A percentile compares a stretch with the other conserved stretches of the same genome.
These are phyloP conservation scores for Cynopterus sphinx DNA, from an alignment of 2,797 vertebrate genomes.

Conservation along the genomic window DNA sequence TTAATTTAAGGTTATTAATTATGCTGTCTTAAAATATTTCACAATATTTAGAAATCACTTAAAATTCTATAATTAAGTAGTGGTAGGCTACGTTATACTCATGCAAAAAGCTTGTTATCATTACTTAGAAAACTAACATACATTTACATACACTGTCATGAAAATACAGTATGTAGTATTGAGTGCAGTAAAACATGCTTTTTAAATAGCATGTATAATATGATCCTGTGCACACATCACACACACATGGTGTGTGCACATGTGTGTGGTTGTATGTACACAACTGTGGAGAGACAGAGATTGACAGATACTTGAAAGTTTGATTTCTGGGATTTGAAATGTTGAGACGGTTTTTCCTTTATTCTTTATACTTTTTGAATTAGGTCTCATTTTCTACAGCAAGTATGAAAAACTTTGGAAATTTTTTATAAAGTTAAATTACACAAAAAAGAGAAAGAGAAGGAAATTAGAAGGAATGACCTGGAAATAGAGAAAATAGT, in stretches of 20 bases:
- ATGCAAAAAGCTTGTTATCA: neutral
- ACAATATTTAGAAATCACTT: neutral
- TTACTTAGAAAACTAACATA: neutral
- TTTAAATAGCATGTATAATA: neutral
- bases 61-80: neutral
- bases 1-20: neutral
- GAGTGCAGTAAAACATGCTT: neutral
- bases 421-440: neutral
- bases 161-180: neutral
- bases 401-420: neutral
- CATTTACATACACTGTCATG: neutral
- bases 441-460: neutral
- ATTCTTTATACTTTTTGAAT: neutral
- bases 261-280: neutral
- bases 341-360: neutral
- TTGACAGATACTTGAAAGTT: neutral
- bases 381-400: neutral
- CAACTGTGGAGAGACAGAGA: neutral
- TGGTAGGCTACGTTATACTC: neutral
- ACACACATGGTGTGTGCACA: too few relatives aligned
- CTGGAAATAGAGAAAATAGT: neutral
- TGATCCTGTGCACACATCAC: neutral
- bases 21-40: neutral
- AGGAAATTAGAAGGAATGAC: neutral
- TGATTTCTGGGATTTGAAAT: neutral